Percentiles rank a stretch among this genome's conserved stretches.
phyloP scores from a whole-genome alignment of 2,797 vertebrate genomes.

The Siniperca undulata region DNA sequence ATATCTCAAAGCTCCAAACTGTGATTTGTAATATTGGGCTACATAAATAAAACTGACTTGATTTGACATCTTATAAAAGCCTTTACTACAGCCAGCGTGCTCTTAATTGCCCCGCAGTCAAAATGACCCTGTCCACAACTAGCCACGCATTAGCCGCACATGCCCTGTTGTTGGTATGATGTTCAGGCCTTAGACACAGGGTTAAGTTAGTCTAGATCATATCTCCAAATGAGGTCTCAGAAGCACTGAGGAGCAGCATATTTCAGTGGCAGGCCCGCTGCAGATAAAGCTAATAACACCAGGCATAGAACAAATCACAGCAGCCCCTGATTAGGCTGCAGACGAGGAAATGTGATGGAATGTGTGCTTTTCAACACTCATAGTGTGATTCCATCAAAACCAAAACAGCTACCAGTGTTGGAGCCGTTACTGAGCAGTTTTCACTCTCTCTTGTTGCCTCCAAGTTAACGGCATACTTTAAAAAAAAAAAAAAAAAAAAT shows the following conservation, averaged over 20 bases:
- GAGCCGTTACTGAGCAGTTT: neutral
- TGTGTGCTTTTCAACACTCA: constrained; percentile 85
- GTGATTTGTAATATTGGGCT: too few species aligned
- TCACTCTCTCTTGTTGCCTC: constrained; percentile 9
- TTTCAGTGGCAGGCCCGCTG: constrained; percentile 81
- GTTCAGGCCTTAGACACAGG: constrained; percentile 41
- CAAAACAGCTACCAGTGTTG: constrained; percentile 73
- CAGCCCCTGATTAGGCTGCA: constrained; percentile 60
- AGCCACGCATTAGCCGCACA: constrained; percentile 47
- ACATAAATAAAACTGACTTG: too few species aligned
- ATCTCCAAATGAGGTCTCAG: constrained; percentile 69
- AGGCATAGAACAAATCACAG: constrained; percentile 74
- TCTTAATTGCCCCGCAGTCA: constrained; percentile 46
- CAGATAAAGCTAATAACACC: constrained; percentile 84
- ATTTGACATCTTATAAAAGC: constrained; percentile 17
- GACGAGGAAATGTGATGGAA: constrained; percentile 82
- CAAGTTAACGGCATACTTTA: constrained; percentile 32
- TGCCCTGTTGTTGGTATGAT: constrained; percentile 22
- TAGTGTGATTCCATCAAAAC: constrained; percentile 75
- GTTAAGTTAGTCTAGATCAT: constrained; percentile 76
- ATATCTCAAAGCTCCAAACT: too few species aligned
- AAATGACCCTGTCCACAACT: constrained; percentile 25
- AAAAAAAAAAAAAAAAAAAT: constrained; percentile 21
- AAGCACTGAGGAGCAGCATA: constrained; percentile 76
- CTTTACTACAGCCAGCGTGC: neutral